A percentile compares a stretch with the other conserved stretches of the same genome.
Evolutionary conservation across 2,113 vertebrate genomes (phyloP).

Genomic region (Gallinago undulata): DNA sequence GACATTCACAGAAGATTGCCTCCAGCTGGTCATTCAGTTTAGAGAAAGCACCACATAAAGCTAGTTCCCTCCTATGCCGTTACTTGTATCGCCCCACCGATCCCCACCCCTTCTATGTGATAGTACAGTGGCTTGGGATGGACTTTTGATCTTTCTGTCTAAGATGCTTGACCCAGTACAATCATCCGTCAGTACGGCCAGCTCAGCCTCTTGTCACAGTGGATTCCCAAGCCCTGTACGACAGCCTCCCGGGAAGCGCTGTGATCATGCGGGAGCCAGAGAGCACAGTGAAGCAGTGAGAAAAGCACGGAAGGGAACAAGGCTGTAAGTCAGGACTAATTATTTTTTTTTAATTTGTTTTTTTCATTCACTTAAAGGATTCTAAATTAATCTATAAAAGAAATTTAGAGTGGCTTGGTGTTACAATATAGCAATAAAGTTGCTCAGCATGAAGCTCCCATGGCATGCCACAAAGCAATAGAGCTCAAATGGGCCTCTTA

Average conservation of each 20-base stretch:
- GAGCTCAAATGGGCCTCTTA: background rate
- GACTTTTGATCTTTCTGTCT: background rate
- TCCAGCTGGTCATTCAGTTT: background rate
- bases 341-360: background rate
- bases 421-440: background rate
- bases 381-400: background rate
- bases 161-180: background rate
- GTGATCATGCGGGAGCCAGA: background rate
- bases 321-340: background rate
- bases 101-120: background rate
- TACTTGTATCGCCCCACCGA: background rate
- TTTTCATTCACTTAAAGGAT: background rate
- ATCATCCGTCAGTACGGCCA: background rate
- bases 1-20: background rate
- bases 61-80: background rate
- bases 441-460: background rate
- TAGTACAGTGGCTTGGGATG: background rate
- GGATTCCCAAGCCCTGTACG: background rate
- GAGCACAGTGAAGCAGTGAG: background rate
- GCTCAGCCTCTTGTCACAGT: background rate
- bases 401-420: background rate
- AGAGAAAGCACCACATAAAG: background rate
- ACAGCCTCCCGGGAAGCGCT: background rate
- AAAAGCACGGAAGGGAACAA: background rate
- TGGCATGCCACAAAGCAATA: background rate